These are phyloP conservation scores for Heterohyrax brucei DNA, from an alignment of 2,797 vertebrate genomes.

Conservation along the genomic window DNA sequence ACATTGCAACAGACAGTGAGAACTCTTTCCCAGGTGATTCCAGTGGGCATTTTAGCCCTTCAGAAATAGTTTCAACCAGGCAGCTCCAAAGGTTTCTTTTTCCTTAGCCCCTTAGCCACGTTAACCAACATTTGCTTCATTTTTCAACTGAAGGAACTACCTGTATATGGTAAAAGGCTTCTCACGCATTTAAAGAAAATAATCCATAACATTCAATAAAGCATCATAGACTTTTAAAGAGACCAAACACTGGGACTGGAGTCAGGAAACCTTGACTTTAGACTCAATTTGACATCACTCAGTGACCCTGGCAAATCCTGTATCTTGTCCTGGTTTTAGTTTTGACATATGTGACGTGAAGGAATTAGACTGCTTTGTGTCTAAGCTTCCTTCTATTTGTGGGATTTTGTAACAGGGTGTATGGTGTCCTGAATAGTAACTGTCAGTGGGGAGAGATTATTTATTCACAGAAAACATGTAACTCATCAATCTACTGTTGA, in stretches of 20 bases:
- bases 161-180: not conserved
- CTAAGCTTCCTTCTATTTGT: not conserved
- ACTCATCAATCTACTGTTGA: not conserved
- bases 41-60: not conserved
- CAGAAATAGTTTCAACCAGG: not conserved
- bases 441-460: not conserved
- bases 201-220: not conserved
- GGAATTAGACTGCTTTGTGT: not conserved
- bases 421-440: slow-evolving; percentile 2
- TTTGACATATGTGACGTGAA: slow-evolving; percentile 47
- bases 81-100: not conserved
- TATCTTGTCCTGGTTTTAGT: slow-evolving; percentile 33
- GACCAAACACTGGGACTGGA: not conserved
- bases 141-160: slow-evolving; percentile 34
- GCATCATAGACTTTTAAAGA: slow-evolving; percentile 13
- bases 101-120: not conserved
- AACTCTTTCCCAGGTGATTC: not conserved
- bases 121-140: slow-evolving; percentile 52
- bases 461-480: slow-evolving; percentile 48
- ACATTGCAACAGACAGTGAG: not conserved
- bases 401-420: slow-evolving; percentile 2
- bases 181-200: not conserved
- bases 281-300: slow-evolving; percentile 3
- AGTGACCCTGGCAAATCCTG: not conserved
- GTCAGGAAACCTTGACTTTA: slow-evolving; percentile 20